Conservation (phyloP, 2,797 vertebrate genomes). For the Pagetopsis macropterus region DNA sequence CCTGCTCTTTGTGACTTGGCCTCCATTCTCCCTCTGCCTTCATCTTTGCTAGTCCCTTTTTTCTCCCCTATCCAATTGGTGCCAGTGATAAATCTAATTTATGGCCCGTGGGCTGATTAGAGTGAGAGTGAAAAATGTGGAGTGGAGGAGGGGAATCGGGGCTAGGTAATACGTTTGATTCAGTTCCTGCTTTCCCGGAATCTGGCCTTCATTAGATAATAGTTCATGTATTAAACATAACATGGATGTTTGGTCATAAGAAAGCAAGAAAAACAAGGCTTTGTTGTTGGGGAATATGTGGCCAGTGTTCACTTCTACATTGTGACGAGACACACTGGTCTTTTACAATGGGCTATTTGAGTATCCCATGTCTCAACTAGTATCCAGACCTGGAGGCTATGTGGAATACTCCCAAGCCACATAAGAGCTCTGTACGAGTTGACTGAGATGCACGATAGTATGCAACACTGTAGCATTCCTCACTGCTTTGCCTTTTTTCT, state of each 20-base stretch:
- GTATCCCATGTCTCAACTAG: constrained; percentile 40
- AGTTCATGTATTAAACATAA: constrained; percentile 75
- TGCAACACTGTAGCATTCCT: constrained; percentile 36
- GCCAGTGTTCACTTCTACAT: constrained; percentile 26
- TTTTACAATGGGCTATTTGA: constrained; percentile 41
- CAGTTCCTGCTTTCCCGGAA: constrained; percentile 73
- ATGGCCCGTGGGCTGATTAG: constrained; percentile 75
- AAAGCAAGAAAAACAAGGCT: constrained; percentile 28
- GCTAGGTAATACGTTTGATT: constrained; percentile 72
- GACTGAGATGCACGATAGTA: constrained; percentile 50
- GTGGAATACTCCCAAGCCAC: constrained; percentile 45
- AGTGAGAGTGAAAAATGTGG: constrained; percentile 75
- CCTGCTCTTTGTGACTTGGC: constrained; percentile 56
- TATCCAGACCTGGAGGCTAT: constrained; percentile 52
- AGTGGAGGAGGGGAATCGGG: constrained; percentile 65
- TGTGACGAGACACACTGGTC: constrained; percentile 38
- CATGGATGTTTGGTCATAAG: constrained; percentile 45
- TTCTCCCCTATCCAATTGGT: constrained; percentile 58
- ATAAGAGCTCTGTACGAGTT: constrained; percentile 40
- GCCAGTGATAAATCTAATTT: constrained; percentile 82
- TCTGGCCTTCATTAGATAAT: constrained; percentile 72
- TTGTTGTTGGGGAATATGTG: constrained; percentile 40
- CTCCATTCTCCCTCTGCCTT: constrained; percentile 47
- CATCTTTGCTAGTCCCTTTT: constrained; percentile 42
- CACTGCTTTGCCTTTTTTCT: constrained; percentile 30